Percentiles rank a stretch among this genome's conserved stretches.
Conservation (phyloP, 2,888 invertebrate species). For the Brachycybe producta region DNA sequence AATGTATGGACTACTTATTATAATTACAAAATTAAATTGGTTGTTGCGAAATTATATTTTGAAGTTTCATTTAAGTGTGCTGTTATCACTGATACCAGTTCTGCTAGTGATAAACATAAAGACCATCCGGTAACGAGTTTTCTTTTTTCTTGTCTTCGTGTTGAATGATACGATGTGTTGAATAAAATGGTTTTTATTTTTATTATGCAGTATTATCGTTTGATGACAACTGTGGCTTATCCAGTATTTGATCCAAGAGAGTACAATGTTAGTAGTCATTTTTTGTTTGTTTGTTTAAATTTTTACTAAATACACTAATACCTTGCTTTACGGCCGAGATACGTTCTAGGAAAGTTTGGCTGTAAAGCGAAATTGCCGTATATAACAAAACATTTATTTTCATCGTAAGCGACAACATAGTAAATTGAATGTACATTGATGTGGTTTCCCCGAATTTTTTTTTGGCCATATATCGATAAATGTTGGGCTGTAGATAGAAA, state of each 20-base stretch:
- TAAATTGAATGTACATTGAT: too few species aligned
- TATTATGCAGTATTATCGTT: constrained; percentile 44
- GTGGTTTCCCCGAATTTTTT: too few species aligned
- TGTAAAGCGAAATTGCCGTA: too few species aligned
- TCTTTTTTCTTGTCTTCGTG: background rate
- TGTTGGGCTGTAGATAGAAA: too few species aligned
- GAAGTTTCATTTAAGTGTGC: background rate
- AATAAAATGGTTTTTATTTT: background rate
- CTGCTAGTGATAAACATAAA: background rate
- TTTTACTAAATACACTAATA: background rate
- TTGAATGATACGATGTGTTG: background rate
- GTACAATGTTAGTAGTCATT: constrained; percentile 53
- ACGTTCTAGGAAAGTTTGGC: too few species aligned
- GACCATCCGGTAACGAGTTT: background rate
- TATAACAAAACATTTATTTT: too few species aligned
- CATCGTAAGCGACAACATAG: too few species aligned
- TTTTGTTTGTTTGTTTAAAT: constrained; percentile 5
- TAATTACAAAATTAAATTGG: background rate
- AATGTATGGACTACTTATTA: background rate
- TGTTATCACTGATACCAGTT: background rate
- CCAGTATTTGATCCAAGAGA: constrained; percentile 90
- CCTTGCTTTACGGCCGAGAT: too few species aligned
- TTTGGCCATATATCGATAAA: too few species aligned
- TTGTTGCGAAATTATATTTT: too few species aligned
- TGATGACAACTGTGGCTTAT: constrained; percentile 85